Percentiles rank a stretch among this genome's conserved stretches.
Conservation (phyloP, 92 coral and sea anemone species). For the Paramuricea clavata region DNA sequence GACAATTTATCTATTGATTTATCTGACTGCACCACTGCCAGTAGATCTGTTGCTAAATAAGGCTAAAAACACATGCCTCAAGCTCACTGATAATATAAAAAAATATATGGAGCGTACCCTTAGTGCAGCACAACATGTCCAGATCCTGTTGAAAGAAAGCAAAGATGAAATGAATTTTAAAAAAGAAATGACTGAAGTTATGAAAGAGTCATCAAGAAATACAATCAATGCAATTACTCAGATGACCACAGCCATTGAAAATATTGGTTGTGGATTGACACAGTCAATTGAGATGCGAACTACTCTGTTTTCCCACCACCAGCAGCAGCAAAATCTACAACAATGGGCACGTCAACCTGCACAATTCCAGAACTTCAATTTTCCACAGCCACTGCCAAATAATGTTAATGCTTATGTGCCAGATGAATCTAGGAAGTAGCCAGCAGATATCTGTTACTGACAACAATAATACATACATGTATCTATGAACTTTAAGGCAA, state of each 20-base stretch:
- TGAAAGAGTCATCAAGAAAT: background rate
- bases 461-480: too few relatives aligned
- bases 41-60: too few relatives aligned
- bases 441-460: too few relatives aligned
- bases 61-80: background rate
- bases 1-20: background rate
- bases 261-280: background rate
- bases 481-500: too few relatives aligned
- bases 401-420: too few relatives aligned
- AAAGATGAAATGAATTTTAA: slow-evolving; percentile 5
- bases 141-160: background rate
- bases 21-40: background rate
- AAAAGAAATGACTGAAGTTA: background rate
- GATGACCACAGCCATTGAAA: background rate
- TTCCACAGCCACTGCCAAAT: too few relatives aligned
- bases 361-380: background rate
- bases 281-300: background rate
- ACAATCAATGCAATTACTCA: background rate
- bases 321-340: background rate
- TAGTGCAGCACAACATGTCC: slow-evolving; percentile 7
- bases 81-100: background rate
- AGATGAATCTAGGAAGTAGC: too few relatives aligned
- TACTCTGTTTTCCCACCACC: background rate
- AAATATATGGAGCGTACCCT: slow-evolving; percentile 8
- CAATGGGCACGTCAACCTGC: background rate